phyloP scores from a whole-genome alignment of 2,888 invertebrate genomes.

The Quadroppia sp. region DNA sequence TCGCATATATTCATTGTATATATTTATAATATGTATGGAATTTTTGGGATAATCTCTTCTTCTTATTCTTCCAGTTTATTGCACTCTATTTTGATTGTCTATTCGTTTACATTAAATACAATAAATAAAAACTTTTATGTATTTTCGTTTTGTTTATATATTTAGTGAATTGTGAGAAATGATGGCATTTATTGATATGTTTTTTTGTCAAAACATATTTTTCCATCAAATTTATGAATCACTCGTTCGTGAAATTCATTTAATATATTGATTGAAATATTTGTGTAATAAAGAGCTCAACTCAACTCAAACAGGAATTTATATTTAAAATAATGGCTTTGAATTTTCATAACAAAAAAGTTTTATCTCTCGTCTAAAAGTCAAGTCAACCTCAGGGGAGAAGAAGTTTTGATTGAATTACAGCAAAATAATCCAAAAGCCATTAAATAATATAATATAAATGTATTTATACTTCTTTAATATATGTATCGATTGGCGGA shows the following conservation, averaged over 20 bases:
- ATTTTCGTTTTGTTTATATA: background rate
- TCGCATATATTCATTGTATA: background rate
- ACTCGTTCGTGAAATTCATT: background rate
- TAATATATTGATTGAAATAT: background rate
- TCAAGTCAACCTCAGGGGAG: background rate
- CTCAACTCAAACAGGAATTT: background rate
- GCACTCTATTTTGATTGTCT: conserved; percentile 3
- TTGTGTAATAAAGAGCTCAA: background rate
- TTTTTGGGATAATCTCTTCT: background rate
- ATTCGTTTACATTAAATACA: background rate
- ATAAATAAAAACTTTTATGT: background rate
- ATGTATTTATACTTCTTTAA: conserved; percentile 19
- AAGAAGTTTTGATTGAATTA: background rate
- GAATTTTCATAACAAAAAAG: too few species aligned
- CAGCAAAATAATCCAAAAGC: background rate
- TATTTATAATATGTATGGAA: background rate
- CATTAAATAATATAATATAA: conserved; percentile 1
- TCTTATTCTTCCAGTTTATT: background rate
- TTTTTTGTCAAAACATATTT: background rate
- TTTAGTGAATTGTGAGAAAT: background rate
- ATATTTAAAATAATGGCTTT: too few species aligned
- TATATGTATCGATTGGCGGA: conserved; percentile 2
- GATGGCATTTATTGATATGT: background rate
- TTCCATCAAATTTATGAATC: background rate
- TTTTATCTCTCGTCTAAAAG: too few species aligned